Evolutionary conservation across 2,797 vertebrate species (phyloP).

Genomic region (Percopsis omiscomaycus): DNA sequence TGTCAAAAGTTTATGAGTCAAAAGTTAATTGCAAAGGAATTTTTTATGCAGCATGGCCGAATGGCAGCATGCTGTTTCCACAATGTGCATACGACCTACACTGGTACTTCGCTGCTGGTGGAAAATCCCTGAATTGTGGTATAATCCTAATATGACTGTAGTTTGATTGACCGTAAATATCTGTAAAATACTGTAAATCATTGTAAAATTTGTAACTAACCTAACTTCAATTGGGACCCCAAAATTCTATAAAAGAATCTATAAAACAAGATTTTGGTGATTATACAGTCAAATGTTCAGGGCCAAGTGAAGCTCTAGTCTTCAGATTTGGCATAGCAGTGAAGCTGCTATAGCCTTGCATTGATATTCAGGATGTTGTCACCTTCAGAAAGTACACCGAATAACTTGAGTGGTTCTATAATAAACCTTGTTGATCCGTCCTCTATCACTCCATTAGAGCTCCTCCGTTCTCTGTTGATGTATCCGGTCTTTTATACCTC

Average conservation of each 20-base stretch:
- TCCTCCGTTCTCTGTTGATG: slow-evolving; percentile 24
- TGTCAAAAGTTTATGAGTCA: slow-evolving; percentile 58
- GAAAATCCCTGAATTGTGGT: too few relatives aligned
- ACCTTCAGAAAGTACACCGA: slow-evolving; percentile 44
- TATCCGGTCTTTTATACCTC: slow-evolving; percentile 15
- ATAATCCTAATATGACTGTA: too few relatives aligned
- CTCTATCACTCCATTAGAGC: slow-evolving; percentile 79
- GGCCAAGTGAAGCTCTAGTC: not conserved
- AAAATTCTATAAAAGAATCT: too few relatives aligned
- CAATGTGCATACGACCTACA: too few relatives aligned
- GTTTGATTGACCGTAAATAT: too few relatives aligned
- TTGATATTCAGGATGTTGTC: slow-evolving; percentile 34
- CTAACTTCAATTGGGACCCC: too few relatives aligned
- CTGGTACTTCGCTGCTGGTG: too few relatives aligned
- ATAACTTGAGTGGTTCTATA: slow-evolving; percentile 54
- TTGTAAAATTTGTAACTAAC: too few relatives aligned
- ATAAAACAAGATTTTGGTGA: too few relatives aligned
- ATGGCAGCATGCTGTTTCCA: not conserved
- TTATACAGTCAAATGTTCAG: not conserved
- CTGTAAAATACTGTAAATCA: too few relatives aligned
- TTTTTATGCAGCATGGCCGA: not conserved
- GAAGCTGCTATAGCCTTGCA: slow-evolving; percentile 4
- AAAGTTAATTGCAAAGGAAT: slow-evolving; percentile 59
- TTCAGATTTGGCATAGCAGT: slow-evolving; percentile 5
- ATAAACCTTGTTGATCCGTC: slow-evolving; percentile 68